These are phyloP conservation scores for Atopsyche davidsoni DNA, from an alignment of 1,140 invertebrate species.

Conservation along the genomic window DNA sequence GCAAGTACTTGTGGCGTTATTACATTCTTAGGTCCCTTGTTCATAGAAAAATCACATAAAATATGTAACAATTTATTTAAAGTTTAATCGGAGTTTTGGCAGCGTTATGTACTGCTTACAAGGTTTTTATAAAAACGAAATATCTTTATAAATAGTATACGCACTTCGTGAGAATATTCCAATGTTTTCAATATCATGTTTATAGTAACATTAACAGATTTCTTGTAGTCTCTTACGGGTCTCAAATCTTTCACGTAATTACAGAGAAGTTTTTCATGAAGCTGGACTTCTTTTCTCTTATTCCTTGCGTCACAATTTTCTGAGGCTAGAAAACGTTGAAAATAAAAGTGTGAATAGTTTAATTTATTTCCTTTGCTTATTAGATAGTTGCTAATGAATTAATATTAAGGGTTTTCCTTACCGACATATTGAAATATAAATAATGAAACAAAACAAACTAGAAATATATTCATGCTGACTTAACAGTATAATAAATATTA, in stretches of 20 bases:
- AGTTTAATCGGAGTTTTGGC: not conserved
- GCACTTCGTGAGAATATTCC: conserved; percentile 16
- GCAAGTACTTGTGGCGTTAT: no score
- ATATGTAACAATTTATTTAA: not conserved
- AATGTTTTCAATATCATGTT: conserved; percentile 17
- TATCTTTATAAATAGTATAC: conserved; percentile 6
- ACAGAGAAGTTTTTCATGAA: conserved; percentile 20
- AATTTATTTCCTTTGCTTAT: no score
- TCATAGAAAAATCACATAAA: no score
- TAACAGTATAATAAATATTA: not conserved
- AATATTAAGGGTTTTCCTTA: no score
- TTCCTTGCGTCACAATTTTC: not conserved
- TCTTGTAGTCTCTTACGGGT: conserved; percentile 16
- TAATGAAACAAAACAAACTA: not conserved
- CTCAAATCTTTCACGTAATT: conserved; percentile 20
- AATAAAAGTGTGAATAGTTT: not conserved
- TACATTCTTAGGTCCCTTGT: no score
- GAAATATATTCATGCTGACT: not conserved
- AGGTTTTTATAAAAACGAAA: not conserved
- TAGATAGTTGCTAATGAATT: no score
- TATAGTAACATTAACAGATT: conserved; percentile 22
- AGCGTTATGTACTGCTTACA: not conserved
- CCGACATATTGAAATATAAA: not conserved
- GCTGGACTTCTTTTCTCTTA: conserved; percentile 4
- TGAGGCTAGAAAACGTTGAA: not conserved